A percentile compares a stretch with the other conserved stretches of the same genome.
Evolutionary conservation across 1,140 invertebrate genomes (phyloP).

Genomic region (Drosophila prosaltans): DNA sequence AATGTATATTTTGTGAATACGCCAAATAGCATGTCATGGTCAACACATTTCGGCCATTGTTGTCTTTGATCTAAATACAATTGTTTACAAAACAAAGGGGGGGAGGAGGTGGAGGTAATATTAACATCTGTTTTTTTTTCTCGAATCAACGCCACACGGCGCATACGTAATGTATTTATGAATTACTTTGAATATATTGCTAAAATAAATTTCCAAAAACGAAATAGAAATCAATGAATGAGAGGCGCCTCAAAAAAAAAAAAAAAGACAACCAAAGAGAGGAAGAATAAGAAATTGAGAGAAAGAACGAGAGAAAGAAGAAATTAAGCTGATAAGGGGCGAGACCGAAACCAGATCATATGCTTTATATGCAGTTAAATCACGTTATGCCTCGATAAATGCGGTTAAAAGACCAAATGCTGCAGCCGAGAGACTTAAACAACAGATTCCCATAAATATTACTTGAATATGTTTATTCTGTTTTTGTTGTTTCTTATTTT

Average conservation of each 20-base stretch:
- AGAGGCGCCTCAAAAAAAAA: conserved; percentile 20
- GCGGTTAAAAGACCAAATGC: conserved; percentile 65
- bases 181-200: conserved; percentile 53
- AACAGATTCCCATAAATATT: conserved; percentile 51
- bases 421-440: conserved; percentile 36
- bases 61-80: conserved; percentile 18
- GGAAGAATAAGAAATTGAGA: background rate
- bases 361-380: conserved; percentile 73
- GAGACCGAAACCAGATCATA: conserved; percentile 64
- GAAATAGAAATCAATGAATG: background rate
- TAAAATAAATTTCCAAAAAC: conserved; percentile 52
- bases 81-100: conserved; percentile 20
- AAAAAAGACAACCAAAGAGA: background rate
- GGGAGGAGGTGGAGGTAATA: conserved; percentile 20
- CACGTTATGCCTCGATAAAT: conserved; percentile 77
- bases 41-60: conserved; percentile 6
- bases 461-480: conserved; percentile 39
- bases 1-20: background rate
- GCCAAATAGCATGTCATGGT: conserved; percentile 11
- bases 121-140: conserved; percentile 37
- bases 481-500: conserved; percentile 2
- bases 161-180: conserved; percentile 37
- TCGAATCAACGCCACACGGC: conserved; percentile 31
- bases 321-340: conserved; percentile 12
- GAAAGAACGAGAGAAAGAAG: background rate